These are phyloP conservation scores for Mormyrus hasselquistii DNA, from an alignment of 2,797 vertebrate genomes.

Conservation along the genomic window DNA sequence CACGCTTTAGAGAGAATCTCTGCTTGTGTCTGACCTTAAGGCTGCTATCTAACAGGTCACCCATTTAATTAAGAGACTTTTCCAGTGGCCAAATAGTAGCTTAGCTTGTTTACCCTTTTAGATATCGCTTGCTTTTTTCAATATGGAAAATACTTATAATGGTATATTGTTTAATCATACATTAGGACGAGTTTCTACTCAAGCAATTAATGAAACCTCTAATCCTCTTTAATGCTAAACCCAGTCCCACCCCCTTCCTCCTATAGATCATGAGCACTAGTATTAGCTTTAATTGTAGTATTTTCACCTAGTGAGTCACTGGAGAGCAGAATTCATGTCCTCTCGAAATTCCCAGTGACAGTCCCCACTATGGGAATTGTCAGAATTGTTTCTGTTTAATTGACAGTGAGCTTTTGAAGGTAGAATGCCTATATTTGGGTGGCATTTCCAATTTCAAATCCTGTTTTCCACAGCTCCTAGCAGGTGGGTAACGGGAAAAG, in stretches of 20 bases:
- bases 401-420: neutral
- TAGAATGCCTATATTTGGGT: neutral
- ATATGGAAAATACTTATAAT: neutral
- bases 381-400: neutral
- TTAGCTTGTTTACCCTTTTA: neutral
- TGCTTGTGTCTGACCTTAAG: constrained; percentile 7
- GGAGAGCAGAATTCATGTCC: neutral
- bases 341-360: neutral
- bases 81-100: neutral
- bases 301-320: neutral
- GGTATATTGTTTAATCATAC: neutral
- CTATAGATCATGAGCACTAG: neutral
- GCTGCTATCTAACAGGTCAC: neutral
- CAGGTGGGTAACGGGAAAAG: neutral
- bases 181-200: neutral
- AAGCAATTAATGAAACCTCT: neutral
- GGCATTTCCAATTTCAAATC: neutral
- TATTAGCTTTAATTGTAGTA: neutral
- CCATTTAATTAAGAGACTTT: neutral
- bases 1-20: neutral
- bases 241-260: neutral
- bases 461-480: neutral
- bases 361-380: neutral
- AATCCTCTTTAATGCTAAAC: neutral
- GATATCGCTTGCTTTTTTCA: neutral